phyloP scores from a whole-genome alignment of 2,113 vertebrate genomes.

The Ictalurus furcatus region DNA sequence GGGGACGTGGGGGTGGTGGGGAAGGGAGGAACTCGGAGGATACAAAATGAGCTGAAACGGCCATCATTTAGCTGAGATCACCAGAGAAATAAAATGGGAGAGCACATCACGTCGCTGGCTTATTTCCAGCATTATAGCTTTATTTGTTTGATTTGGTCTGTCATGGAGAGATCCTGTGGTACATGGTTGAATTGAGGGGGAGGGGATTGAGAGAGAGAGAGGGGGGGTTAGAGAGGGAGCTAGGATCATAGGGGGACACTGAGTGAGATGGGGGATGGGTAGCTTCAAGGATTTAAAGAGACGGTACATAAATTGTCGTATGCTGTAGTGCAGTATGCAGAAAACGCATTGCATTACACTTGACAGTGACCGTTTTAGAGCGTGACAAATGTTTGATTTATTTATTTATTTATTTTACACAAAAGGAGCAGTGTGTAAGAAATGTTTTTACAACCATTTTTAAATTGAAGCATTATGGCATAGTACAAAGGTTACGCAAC shows the following conservation, averaged over 20 bases:
- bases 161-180: conserved; percentile 43
- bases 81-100: conserved; percentile 11
- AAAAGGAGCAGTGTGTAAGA: neutral
- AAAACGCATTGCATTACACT: neutral
- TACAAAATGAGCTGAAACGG: conserved; percentile 41
- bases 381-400: neutral
- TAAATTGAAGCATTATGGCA: neutral
- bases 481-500: neutral
- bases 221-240: conserved; percentile 1
- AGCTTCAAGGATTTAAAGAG: conserved; percentile 57
- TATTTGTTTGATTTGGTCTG: conserved; percentile 37
- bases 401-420: neutral
- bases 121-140: conserved; percentile 32
- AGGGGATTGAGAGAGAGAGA: conserved; percentile 13
- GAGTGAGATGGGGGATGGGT: conserved; percentile 54
- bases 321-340: conserved; percentile 2
- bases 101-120: conserved; percentile 15
- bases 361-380: neutral
- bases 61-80: conserved; percentile 21
- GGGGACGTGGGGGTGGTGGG: conserved; percentile 10
- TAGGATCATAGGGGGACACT: conserved; percentile 36
- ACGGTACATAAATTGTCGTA: conserved; percentile 41
- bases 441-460: neutral
- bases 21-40: neutral
- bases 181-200: conserved; percentile 40